Evolutionary conservation across 2,113 vertebrate species (phyloP).

Genomic region (Austrofundulus limnaeus): DNA sequence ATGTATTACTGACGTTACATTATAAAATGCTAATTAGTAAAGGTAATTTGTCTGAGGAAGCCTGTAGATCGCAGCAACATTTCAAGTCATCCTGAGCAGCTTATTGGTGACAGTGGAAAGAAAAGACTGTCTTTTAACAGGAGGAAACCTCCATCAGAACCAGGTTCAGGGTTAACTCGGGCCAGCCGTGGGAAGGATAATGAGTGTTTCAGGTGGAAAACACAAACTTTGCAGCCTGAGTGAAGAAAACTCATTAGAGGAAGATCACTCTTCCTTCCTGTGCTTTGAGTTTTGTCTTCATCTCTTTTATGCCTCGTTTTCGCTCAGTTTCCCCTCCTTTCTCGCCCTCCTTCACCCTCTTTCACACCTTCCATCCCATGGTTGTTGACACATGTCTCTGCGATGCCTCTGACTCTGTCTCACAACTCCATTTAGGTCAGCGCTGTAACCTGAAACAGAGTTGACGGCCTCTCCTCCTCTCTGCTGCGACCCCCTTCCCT

Average conservation of each 20-base stretch:
- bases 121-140: too few species aligned
- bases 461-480: slow-evolving; percentile 36
- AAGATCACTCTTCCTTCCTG: slow-evolving; percentile 24
- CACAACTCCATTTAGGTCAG: slow-evolving; percentile 67
- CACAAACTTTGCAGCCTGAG: slow-evolving; percentile 26
- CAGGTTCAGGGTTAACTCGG: too few species aligned
- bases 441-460: slow-evolving; percentile 62
- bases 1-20: too few species aligned
- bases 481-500: too few species aligned
- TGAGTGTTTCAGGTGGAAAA: slow-evolving; percentile 22
- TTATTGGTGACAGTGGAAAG: too few species aligned
- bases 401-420: slow-evolving; percentile 60
- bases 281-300: slow-evolving; percentile 18
- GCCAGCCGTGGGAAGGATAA: too few species aligned
- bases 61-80: too few species aligned
- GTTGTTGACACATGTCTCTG: slow-evolving; percentile 64
- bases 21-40: too few species aligned
- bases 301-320: slow-evolving; percentile 18
- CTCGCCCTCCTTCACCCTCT: slow-evolving; percentile 52
- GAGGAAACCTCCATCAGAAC: too few species aligned
- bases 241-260: slow-evolving; percentile 3
- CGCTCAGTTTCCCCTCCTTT: slow-evolving; percentile 18
- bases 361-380: slow-evolving; percentile 62
- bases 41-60: too few species aligned
- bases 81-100: too few species aligned